Percentiles rank a stretch among this genome's conserved stretches.
Evolutionary conservation across 1,140 invertebrate genomes (phyloP).

Genomic region (Aphelinus atriplicis): DNA sequence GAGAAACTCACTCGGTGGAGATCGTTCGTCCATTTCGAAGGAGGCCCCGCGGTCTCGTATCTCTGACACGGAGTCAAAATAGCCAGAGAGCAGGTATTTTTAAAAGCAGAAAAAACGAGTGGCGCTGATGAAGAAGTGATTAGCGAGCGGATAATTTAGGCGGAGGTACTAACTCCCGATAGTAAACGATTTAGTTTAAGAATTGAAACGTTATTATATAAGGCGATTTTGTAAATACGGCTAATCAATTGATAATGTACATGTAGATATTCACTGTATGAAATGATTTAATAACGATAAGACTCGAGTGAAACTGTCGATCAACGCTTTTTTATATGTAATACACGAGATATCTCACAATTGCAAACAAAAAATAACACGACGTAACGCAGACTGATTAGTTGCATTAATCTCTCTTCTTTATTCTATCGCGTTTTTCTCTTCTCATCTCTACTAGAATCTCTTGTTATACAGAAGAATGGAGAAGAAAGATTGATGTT

Average conservation of each 20-base stretch:
- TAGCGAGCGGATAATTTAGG: not conserved
- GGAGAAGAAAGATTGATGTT: conserved; percentile 15
- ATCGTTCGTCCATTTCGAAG: conserved; percentile 16
- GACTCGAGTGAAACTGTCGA: conserved; percentile 59
- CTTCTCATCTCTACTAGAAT: conserved; percentile 7
- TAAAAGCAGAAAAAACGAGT: conserved; percentile 46
- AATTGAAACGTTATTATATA: conserved; percentile 44
- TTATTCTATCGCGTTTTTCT: conserved; percentile 3
- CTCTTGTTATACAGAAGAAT: conserved; percentile 12
- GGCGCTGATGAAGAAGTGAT: conserved; percentile 40
- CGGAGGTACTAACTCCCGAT: conserved; percentile 16
- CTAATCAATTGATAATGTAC: conserved; percentile 50
- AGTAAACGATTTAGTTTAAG: conserved; percentile 33
- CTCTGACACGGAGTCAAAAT: conserved; percentile 37
- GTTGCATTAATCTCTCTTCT: conserved; percentile 28
- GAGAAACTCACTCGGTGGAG: too few relatives aligned
- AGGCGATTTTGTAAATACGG: conserved; percentile 56
- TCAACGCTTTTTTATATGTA: conserved; percentile 62
- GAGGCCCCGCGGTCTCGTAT: not conserved
- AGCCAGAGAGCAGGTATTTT: conserved; percentile 57
- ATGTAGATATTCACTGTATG: conserved; percentile 57
- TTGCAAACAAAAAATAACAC: not conserved
- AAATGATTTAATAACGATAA: conserved; percentile 48
- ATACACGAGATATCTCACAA: conserved; percentile 41
- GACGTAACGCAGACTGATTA: not conserved